phyloP scores from a whole-genome alignment of 2,888 invertebrate genomes.

The Volucella zonaria region DNA sequence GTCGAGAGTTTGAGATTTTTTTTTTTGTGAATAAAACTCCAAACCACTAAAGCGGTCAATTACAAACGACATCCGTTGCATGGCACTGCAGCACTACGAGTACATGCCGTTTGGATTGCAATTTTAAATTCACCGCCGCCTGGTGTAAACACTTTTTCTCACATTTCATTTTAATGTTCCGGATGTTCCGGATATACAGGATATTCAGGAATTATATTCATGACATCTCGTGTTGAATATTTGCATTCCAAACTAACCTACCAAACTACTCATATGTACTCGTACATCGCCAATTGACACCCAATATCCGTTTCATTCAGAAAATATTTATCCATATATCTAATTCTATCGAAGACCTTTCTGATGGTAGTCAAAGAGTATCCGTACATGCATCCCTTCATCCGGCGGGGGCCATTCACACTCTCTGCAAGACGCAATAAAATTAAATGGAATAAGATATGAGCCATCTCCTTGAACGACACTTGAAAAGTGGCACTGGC shows the following conservation, averaged over 20 bases:
- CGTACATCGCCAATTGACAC: background rate
- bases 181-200: background rate
- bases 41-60: slow-evolving; percentile 58
- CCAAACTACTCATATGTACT: background rate
- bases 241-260: slow-evolving; percentile 42
- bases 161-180: slow-evolving; percentile 4
- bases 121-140: slow-evolving; percentile 4
- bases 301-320: slow-evolving; percentile 26
- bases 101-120: slow-evolving; percentile 47
- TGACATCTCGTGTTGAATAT: slow-evolving; percentile 40
- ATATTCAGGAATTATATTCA: slow-evolving; percentile 11
- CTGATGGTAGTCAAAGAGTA: slow-evolving; percentile 10
- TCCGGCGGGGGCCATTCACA: slow-evolving; percentile 1
- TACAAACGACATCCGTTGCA: slow-evolving; percentile 39
- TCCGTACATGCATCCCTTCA: slow-evolving; percentile 22
- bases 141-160: slow-evolving; percentile 8
- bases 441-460: slow-evolving; percentile 67
- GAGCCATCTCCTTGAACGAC: slow-evolving; percentile 58
- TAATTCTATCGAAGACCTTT: slow-evolving; percentile 29
- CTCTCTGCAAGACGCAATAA: slow-evolving; percentile 39
- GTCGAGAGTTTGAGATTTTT: slow-evolving; percentile 17
- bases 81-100: slow-evolving; percentile 49
- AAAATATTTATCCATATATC: slow-evolving; percentile 38
- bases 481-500: slow-evolving; percentile 25
- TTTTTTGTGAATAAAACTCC: slow-evolving; percentile 30